phyloP scores from a whole-genome alignment of 2,888 invertebrate genomes.

The Onchidella celtica region DNA sequence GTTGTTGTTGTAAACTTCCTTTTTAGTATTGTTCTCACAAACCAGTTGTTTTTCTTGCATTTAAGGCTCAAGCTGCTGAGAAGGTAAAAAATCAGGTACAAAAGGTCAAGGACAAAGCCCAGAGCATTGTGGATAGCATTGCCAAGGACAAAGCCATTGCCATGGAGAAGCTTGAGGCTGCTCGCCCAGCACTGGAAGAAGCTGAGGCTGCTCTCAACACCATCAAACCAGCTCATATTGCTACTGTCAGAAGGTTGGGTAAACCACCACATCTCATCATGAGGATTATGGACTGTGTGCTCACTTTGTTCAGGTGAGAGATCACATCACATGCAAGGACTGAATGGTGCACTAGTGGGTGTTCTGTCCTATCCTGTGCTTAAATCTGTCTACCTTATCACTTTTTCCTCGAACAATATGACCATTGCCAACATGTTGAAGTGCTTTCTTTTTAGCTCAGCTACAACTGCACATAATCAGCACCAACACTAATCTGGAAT shows the following conservation, averaged over 20 bases:
- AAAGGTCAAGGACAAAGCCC: conserved; percentile 81
- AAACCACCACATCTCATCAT: conserved; percentile 80
- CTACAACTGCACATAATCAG: no score
- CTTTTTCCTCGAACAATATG: no score
- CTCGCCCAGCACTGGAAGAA: conserved; percentile 79
- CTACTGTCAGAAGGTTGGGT: conserved; percentile 79
- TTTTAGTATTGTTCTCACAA: no score
- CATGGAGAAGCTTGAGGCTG: conserved; percentile 78
- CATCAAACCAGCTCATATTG: conserved; percentile 80
- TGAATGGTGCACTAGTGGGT: no score
- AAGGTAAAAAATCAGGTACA: conserved; percentile 80
- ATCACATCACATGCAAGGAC: no score
- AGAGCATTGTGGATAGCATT: conserved; percentile 80
- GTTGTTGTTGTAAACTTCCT: no score
- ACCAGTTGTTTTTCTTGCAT: no score
- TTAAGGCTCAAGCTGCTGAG: conserved; percentile 79
- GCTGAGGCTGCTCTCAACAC: conserved; percentile 82
- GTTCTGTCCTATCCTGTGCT: no score
- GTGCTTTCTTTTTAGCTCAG: no score
- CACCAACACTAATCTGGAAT: no score
- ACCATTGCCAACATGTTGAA: no score
- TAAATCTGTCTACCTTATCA: no score
- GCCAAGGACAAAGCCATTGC: conserved; percentile 77
- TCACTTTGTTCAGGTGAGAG: conserved; percentile 76
- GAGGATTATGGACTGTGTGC: conserved; percentile 80